Conservation (phyloP, 2,797 vertebrate species). For the Enteromius fasciolatus region DNA sequence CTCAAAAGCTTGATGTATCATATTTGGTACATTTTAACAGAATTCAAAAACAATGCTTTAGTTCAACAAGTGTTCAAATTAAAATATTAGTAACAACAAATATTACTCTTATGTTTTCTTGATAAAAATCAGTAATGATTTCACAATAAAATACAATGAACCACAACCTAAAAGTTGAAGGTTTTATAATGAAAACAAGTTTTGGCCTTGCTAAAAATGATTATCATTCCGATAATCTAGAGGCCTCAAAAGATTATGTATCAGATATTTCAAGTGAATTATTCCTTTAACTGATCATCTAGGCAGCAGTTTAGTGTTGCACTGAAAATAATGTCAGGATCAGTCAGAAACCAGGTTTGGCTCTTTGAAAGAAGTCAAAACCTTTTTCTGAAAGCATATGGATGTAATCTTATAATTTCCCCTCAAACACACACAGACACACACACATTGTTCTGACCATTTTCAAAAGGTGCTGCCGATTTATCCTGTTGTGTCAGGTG, state of each 20-base stretch:
- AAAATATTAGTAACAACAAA: neutral
- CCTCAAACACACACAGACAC: slow-evolving; percentile 54
- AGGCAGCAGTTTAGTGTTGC: slow-evolving; percentile 80
- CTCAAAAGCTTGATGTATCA: neutral
- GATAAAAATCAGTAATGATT: neutral
- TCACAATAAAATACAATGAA: neutral
- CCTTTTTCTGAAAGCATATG: slow-evolving; percentile 72
- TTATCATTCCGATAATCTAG: neutral
- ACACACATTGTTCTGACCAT: slow-evolving; percentile 73
- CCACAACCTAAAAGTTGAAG: neutral
- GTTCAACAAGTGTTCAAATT: neutral
- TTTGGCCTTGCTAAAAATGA: neutral
- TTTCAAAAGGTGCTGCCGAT: slow-evolving; percentile 56
- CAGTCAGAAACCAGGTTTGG: slow-evolving; percentile 75
- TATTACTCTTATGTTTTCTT: neutral
- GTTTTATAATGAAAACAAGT: neutral
- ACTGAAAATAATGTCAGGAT: slow-evolving; percentile 75
- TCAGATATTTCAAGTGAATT: neutral
- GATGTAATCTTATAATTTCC: slow-evolving; percentile 89
- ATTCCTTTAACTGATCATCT: slow-evolving; percentile 19
- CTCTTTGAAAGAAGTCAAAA: slow-evolving; percentile 80
- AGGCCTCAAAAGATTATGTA: neutral
- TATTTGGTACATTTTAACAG: neutral
- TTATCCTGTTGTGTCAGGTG: slow-evolving; percentile 68
- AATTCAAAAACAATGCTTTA: neutral